Percentiles rank a stretch among this genome's conserved stretches.
Evolutionary conservation across 1,140 invertebrate genomes (phyloP).

Genomic region (Microplitis demolitor): DNA sequence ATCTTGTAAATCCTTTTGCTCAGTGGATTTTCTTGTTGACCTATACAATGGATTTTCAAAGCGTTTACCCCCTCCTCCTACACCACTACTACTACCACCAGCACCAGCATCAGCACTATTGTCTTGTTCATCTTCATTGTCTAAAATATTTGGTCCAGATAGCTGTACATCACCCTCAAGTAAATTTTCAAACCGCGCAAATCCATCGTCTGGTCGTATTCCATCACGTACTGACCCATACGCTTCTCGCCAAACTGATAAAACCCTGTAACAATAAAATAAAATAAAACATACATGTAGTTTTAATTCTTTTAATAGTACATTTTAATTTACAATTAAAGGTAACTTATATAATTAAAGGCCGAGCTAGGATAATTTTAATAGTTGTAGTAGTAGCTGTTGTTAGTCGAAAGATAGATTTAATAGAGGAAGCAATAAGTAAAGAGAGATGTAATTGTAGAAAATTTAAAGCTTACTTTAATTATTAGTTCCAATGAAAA

Average conservation of each 20-base stretch:
- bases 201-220: constrained; percentile 32
- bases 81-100: constrained; percentile 15
- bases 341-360: background rate
- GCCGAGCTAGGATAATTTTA: too few species aligned
- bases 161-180: constrained; percentile 51
- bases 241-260: constrained; percentile 33
- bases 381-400: too few species aligned
- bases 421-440: too few species aligned
- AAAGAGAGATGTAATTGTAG: background rate
- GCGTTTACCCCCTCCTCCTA: constrained; percentile 32
- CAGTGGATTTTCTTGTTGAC: constrained; percentile 36
- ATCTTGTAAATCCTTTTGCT: constrained; percentile 7
- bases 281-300: too few species aligned
- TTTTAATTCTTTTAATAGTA: too few species aligned
- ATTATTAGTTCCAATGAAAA: too few species aligned
- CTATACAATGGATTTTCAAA: constrained; percentile 57
- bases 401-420: too few species aligned
- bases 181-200: constrained; percentile 56
- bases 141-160: constrained; percentile 8
- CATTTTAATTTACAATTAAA: too few species aligned
- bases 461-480: background rate
- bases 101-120: too few species aligned
- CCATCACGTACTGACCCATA: constrained; percentile 37
- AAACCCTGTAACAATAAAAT: constrained; percentile 13
- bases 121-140: constrained; percentile 12